These are phyloP conservation scores for Lepus americanus DNA, from an alignment of 2,113 vertebrate species.

Conservation along the genomic window DNA sequence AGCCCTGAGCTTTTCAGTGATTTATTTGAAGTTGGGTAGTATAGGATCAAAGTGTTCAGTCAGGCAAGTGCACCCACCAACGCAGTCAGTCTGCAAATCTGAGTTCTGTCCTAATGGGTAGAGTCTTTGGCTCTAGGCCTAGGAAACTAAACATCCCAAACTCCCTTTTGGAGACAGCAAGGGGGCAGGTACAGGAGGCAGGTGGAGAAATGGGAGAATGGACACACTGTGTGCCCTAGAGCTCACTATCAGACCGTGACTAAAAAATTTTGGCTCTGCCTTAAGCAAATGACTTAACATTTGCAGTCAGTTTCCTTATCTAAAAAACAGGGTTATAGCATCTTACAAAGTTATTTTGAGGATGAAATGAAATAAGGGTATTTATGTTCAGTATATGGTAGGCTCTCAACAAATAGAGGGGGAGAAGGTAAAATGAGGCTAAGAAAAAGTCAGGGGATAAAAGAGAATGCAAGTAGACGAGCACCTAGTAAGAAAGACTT, in stretches of 20 bases:
- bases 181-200: background rate
- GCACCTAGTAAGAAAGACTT: background rate
- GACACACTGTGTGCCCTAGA: background rate
- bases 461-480: background rate
- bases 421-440: background rate
- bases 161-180: background rate
- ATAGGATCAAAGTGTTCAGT: background rate
- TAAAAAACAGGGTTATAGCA: background rate
- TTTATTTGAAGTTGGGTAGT: background rate
- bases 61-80: background rate
- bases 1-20: slow-evolving; percentile 7
- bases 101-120: background rate
- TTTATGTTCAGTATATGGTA: slow-evolving; percentile 23
- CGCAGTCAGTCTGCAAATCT: background rate
- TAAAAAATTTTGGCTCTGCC: background rate
- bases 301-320: background rate
- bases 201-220: background rate
- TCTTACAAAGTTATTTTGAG: slow-evolving; percentile 15
- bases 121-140: background rate
- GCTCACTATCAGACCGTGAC: background rate
- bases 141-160: background rate
- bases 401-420: background rate
- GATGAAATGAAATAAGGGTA: background rate
- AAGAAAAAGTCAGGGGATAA: background rate
- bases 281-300: slow-evolving; percentile 11